These are phyloP conservation scores for Amyelois transitella DNA, from an alignment of 1,140 invertebrate genomes.

Conservation along the genomic window DNA sequence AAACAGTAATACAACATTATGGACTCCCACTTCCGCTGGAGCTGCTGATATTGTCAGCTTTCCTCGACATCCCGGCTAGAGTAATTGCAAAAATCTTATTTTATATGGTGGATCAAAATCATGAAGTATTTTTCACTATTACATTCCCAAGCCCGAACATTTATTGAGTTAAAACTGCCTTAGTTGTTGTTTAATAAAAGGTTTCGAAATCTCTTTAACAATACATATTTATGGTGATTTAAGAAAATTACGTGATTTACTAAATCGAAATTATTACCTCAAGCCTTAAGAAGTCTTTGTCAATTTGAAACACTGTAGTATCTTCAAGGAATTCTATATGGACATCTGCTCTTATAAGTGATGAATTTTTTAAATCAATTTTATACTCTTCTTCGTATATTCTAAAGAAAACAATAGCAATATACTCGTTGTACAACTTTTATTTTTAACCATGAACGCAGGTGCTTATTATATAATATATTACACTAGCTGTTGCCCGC, in stretches of 20 bases:
- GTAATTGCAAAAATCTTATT: neutral
- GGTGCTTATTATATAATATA: too few species aligned
- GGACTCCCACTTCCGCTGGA: slow-evolving; percentile 43
- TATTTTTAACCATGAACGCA: neutral
- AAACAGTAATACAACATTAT: slow-evolving; percentile 42
- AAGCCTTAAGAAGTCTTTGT: slow-evolving; percentile 42
- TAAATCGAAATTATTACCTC: slow-evolving; percentile 33
- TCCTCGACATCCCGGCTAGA: slow-evolving; percentile 51
- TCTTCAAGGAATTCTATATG: slow-evolving; percentile 55
- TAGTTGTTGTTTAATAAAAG: too few species aligned
- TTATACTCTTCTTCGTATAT: slow-evolving; percentile 60
- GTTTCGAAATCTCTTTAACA: too few species aligned
- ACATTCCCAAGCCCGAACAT: too few species aligned
- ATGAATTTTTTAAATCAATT: slow-evolving; percentile 56
- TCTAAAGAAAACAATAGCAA: slow-evolving; percentile 21
- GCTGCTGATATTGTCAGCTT: slow-evolving; percentile 52
- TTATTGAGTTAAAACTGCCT: too few species aligned
- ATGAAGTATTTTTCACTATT: too few species aligned
- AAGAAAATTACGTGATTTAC: too few species aligned
- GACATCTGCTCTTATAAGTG: slow-evolving; percentile 49
- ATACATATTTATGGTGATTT: too few species aligned
- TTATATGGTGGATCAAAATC: too few species aligned
- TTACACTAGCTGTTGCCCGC: too few species aligned
- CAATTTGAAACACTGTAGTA: slow-evolving; percentile 46
- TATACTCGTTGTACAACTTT: neutral